Evolutionary conservation across 64 coral and sea anemone genomes (phyloP), one percentile per base, ranked within the genome.

Genomic region (Montipora sp.): DNA sequence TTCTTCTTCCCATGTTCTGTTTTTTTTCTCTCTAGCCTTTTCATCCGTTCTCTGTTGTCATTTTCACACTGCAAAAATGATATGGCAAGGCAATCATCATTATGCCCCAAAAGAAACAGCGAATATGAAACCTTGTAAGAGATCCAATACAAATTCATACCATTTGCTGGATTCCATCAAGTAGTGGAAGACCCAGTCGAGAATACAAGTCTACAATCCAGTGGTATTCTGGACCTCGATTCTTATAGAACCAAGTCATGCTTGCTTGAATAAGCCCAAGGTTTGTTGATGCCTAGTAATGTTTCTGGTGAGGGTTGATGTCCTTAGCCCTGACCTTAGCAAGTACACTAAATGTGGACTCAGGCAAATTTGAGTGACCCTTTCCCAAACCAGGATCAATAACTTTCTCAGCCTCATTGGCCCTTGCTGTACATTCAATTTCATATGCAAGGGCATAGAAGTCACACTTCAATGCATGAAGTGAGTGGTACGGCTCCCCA

Each of bases 391-490:
- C 51, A 2, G 68, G 67, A n/a, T 84, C 75, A 47, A 88, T 93
- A n/a, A 94, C 69, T 4, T 83, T 48, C 86, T 89, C 92, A 27
- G 68, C 85, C n/a, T 83, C 65, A 5, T 75, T 73, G 68, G 84
- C 92, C 68, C 84, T 80, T 79, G 67, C 44, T 55, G 7, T 47
- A 70, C 83, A 93, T 83, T 93, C 83, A n/a, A 80, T 93, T 61
- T 88, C 91, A 88, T 93, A 88, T 4, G 15, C 7, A 27, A 93
- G 83, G 15, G 44, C 73, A 92, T 87, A 60, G 14, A 93, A 77
- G 6, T 77, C 82, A 93, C 92, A 93, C 21, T 24, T 88, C 60
- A 93, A 58, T 7, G 71, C 48, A 73, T 79, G 44, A 23, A 47
- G 44, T 20, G 77, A 93, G 84, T 81, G 92, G 16, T 93, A 88